phyloP scores from a whole-genome alignment of 2,113 vertebrate species.

The Phaethon lepturus region DNA sequence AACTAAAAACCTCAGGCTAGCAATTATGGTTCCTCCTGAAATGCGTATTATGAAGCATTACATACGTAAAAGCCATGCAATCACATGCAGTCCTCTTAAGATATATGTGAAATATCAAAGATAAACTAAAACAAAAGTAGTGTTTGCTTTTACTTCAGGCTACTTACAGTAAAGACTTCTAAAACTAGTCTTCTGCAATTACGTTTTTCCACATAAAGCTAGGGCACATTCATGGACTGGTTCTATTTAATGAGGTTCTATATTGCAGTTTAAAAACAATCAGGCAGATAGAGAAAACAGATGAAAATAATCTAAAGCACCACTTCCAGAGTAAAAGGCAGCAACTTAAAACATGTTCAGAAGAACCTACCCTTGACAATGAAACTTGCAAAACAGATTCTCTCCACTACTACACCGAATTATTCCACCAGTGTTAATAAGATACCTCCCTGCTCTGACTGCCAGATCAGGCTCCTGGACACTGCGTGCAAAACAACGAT shows the following conservation, averaged over 20 bases:
- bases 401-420: not conserved
- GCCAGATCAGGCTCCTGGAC: not conserved
- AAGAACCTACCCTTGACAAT: constrained; percentile 2
- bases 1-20: not conserved
- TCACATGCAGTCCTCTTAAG: not conserved
- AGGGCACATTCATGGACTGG: not conserved
- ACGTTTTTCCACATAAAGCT: constrained; percentile 55
- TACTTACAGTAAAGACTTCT: constrained; percentile 21
- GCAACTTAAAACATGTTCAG: not conserved
- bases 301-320: constrained; percentile 32
- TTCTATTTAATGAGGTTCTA: constrained; percentile 56
- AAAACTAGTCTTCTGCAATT: constrained; percentile 35
- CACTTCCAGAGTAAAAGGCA: constrained; percentile 20
- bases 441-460: not conserved
- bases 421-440: not conserved
- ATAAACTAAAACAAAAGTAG: constrained; percentile 10
- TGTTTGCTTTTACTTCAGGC: constrained; percentile 27
- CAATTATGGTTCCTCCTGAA: not conserved
- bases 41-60: not conserved
- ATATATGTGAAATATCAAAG: constrained; percentile 16
- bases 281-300: constrained; percentile 42
- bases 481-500: fast-evolving
- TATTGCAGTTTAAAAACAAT: constrained; percentile 48
- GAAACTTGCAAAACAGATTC: constrained; percentile 29
- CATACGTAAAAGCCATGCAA: not conserved